A percentile compares a stretch with the other conserved stretches of the same genome.
Evolutionary conservation across 2,113 vertebrate species (phyloP).

Genomic region (Heteronetta atricapilla): DNA sequence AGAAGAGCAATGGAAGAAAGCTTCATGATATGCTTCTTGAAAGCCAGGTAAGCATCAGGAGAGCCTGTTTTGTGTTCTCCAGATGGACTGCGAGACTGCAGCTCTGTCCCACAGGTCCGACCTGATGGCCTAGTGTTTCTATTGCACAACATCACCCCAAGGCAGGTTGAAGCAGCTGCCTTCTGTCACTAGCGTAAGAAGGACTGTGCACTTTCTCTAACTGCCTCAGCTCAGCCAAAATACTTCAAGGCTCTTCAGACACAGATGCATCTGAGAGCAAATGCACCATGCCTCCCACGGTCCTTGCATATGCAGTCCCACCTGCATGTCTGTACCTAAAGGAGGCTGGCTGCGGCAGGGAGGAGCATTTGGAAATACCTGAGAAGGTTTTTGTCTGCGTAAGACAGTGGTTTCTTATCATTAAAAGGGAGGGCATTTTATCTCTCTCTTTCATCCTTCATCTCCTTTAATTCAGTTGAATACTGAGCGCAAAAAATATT

Average conservation of each 20-base stretch:
- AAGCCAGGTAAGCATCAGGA: not conserved
- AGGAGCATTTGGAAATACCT: not conserved
- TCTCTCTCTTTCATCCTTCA: not conserved
- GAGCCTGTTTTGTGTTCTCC: not conserved
- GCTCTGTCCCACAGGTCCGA: not conserved
- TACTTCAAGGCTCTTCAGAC: not conserved
- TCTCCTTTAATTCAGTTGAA: not conserved
- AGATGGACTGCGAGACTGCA: slow-evolving; percentile 15
- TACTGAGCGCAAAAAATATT: not conserved
- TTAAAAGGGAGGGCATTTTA: not conserved
- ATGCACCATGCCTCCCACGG: not conserved
- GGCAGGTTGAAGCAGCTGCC: slow-evolving; percentile 10
- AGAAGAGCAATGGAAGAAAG: not conserved
- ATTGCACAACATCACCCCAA: not conserved
- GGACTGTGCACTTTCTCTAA: not conserved
- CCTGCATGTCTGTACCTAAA: not conserved
- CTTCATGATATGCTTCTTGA: not conserved
- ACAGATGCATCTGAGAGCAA: not conserved
- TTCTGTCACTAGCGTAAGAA: not conserved
- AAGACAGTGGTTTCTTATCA: not conserved
- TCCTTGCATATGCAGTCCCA: not conserved
- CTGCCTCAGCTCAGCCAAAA: not conserved
- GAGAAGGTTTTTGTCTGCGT: not conserved
- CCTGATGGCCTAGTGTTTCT: not conserved
- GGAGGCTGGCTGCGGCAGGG: not conserved